Evolutionary conservation across 1,140 invertebrate genomes (phyloP).

Genomic region (Drosophila leontia): DNA sequence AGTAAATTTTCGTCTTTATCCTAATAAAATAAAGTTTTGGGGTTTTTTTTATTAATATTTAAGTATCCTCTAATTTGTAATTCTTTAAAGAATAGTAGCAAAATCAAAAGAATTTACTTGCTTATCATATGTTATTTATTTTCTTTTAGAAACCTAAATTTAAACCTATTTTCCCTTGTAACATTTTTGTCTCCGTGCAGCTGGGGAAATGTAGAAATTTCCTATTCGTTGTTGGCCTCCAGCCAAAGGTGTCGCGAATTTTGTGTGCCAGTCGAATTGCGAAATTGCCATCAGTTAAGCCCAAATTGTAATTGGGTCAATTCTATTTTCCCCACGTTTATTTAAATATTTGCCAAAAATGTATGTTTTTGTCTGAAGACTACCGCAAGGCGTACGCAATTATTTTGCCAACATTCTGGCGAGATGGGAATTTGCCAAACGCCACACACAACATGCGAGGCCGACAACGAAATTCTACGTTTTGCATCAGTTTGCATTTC

Average conservation of each 20-base stretch:
- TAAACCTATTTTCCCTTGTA: background rate
- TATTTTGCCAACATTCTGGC: constrained; percentile 74
- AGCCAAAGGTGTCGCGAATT: constrained; percentile 64
- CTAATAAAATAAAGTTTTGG: background rate
- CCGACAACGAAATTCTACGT: constrained; percentile 47
- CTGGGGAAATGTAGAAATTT: constrained; percentile 7
- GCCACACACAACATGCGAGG: constrained; percentile 26
- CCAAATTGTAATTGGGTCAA: constrained; percentile 78
- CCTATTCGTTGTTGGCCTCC: constrained; percentile 56
- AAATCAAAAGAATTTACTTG: background rate
- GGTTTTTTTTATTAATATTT: background rate
- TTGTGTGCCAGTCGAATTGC: constrained; percentile 65
- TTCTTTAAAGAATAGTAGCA: background rate
- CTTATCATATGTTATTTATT: background rate
- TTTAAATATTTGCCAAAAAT: constrained; percentile 66
- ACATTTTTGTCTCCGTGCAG: background rate
- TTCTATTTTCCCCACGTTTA: constrained; percentile 53
- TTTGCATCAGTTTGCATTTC: constrained; percentile 56
- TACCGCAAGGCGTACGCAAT: constrained; percentile 74
- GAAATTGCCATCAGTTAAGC: constrained; percentile 73
- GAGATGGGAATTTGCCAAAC: constrained; percentile 56
- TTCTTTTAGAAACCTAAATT: background rate
- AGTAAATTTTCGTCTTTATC: background rate
- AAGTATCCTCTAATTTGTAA: background rate
- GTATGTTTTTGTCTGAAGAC: constrained; percentile 38